A percentile compares a stretch with the other conserved stretches of the same genome.
phyloP scores from a whole-genome alignment of 2,113 vertebrate species.

The Cyprinodon variegatus region DNA sequence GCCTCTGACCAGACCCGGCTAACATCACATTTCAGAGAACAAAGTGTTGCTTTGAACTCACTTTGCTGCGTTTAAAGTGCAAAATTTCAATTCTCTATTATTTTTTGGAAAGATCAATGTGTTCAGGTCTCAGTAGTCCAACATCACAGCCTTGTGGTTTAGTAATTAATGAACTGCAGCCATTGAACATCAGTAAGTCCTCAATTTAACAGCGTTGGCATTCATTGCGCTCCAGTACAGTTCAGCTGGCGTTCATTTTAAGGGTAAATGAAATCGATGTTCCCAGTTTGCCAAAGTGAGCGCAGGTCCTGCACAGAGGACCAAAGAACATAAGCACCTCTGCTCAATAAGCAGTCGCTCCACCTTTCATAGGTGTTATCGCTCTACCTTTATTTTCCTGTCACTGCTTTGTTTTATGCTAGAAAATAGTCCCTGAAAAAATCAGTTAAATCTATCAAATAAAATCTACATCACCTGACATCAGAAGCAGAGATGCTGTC shows the following conservation, averaged over 20 bases:
- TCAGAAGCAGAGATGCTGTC: conserved; percentile 1
- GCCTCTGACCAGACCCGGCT: conserved; percentile 44
- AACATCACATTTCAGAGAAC: conserved; percentile 40
- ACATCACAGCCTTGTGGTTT: conserved; percentile 18
- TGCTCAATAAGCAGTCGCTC: background rate
- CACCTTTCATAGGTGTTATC: conserved; percentile 18
- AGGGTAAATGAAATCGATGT: conserved; percentile 35
- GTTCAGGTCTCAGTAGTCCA: conserved; percentile 31
- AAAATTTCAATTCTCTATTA: conserved; percentile 21
- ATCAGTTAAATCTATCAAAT: background rate
- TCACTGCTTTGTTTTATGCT: background rate
- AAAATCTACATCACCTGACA: conserved; percentile 1
- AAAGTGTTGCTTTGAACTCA: conserved; percentile 28
- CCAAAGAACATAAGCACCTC: conserved; percentile 6
- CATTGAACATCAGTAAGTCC: conserved; percentile 3
- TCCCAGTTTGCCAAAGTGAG: background rate
- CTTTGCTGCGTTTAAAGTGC: conserved; percentile 29
- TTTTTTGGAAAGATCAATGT: background rate
- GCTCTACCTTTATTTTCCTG: conserved; percentile 3
- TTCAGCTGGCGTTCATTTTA: conserved; percentile 8
- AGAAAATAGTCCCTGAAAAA: background rate
- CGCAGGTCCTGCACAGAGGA: background rate
- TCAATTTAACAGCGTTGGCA: conserved; percentile 14
- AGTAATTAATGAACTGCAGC: conserved; percentile 38
- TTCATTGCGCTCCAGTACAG: conserved; percentile 25